These are phyloP conservation scores for Triops cancriformis DNA, from an alignment of 1,140 invertebrate species.

Conservation along the genomic window DNA sequence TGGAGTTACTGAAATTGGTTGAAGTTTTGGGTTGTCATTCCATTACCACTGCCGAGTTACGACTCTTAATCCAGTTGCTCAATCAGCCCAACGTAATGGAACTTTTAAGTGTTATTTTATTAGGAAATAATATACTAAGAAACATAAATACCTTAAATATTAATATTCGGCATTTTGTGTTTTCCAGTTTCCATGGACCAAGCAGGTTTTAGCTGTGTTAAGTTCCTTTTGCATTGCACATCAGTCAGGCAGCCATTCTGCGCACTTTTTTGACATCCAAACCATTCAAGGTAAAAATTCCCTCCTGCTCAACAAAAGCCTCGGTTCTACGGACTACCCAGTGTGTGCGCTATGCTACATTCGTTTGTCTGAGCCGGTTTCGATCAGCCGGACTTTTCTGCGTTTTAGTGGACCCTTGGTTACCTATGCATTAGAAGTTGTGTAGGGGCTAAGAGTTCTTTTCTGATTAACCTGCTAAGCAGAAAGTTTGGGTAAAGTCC, in stretches of 20 bases:
- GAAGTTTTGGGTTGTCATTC: slow-evolving; percentile 50
- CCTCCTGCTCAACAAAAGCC: not conserved
- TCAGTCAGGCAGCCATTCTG: not conserved
- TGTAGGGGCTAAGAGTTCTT: too few relatives aligned
- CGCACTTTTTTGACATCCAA: not conserved
- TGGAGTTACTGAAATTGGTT: slow-evolving; percentile 47
- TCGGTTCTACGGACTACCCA: not conserved
- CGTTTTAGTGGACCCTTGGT: too few relatives aligned
- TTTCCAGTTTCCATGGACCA: not conserved
- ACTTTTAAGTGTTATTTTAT: not conserved
- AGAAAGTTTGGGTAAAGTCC: too few relatives aligned
- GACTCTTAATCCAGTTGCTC: slow-evolving; percentile 44
- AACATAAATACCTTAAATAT: not conserved
- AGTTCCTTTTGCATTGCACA: not conserved
- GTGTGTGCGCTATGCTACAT: too few relatives aligned
- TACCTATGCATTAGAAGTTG: too few relatives aligned
- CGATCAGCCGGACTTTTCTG: too few relatives aligned
- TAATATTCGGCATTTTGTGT: not conserved
- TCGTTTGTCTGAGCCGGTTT: too few relatives aligned
- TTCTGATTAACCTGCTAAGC: too few relatives aligned
- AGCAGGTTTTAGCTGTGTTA: not conserved
- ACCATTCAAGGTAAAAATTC: not conserved
- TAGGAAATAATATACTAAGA: too few relatives aligned
- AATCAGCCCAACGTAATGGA: slow-evolving; percentile 35
- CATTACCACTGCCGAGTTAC: slow-evolving; percentile 49